Percentiles rank a stretch among this genome's conserved stretches.
These are phyloP conservation scores for Eleginops maclovinus DNA, from an alignment of 2,113 vertebrate genomes.

Conservation along the genomic window DNA sequence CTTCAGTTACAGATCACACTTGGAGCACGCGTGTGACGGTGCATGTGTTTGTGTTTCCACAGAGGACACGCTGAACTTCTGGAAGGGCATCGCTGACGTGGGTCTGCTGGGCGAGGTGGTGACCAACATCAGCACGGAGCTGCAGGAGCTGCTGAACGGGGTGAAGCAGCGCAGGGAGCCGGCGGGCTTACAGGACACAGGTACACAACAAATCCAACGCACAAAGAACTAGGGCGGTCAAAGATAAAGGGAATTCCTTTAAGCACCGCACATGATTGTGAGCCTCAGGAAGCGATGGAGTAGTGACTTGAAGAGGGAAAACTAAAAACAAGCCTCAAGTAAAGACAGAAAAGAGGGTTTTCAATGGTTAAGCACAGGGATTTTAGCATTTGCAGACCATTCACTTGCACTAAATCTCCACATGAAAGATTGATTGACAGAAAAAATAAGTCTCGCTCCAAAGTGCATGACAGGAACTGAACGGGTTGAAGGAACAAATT, in stretches of 20 bases:
- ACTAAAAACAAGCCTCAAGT: too few relatives aligned
- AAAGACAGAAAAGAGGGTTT: too few relatives aligned
- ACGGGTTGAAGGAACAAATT: slow-evolving; percentile 56
- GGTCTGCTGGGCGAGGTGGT: slow-evolving; percentile 97
- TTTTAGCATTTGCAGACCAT: background rate
- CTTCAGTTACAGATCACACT: background rate
- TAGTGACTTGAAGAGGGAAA: too few relatives aligned
- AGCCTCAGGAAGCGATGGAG: too few relatives aligned
- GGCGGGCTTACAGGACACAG: slow-evolving; percentile 89
- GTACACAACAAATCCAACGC: slow-evolving; percentile 70
- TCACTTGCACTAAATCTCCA: too few relatives aligned
- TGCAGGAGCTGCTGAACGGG: slow-evolving; percentile 91
- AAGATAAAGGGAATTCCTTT: too few relatives aligned
- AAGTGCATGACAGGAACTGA: background rate
- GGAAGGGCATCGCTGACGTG: slow-evolving; percentile 98
- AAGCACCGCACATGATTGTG: too few relatives aligned
- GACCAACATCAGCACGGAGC: slow-evolving; percentile 94
- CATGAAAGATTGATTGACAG: too few relatives aligned
- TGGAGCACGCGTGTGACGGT: too few relatives aligned
- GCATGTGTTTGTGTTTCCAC: slow-evolving; percentile 10
- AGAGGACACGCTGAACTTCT: slow-evolving; percentile 98
- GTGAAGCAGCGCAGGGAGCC: slow-evolving; percentile 90
- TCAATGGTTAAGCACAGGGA: too few relatives aligned
- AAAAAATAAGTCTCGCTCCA: background rate
- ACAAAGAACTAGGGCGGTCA: background rate